Conservation (phyloP, 2,888 invertebrate genomes). For the Ennomos fuscantarius region DNA sequence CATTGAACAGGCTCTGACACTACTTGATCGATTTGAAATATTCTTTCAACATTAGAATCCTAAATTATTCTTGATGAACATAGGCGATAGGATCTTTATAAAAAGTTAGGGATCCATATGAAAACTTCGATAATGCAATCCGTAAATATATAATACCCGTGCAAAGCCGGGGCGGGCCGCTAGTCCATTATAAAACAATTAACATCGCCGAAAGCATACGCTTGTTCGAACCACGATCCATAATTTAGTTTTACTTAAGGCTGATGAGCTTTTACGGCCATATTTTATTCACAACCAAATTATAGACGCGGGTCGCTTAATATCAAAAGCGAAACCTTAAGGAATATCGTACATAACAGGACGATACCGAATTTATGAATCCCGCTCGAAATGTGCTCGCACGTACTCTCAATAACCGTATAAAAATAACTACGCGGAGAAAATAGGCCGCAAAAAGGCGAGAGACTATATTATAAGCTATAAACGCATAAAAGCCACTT, state of each 20-base stretch:
- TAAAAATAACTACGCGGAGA: slow-evolving; percentile 37
- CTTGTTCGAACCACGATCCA: slow-evolving; percentile 33
- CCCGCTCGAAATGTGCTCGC: slow-evolving; percentile 21
- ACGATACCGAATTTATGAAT: slow-evolving; percentile 34
- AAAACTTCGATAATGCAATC: too few species aligned
- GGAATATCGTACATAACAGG: slow-evolving; percentile 13
- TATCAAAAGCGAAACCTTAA: slow-evolving; percentile 21
- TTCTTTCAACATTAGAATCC: too few species aligned
- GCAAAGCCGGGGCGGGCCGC: too few species aligned
- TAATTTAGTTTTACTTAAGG: slow-evolving; percentile 43
- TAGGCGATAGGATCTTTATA: too few species aligned
- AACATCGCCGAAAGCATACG: slow-evolving; percentile 6
- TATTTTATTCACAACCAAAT: slow-evolving; percentile 43
- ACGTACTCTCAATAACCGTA: slow-evolving; percentile 33
- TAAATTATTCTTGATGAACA: too few species aligned
- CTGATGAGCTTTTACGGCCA: slow-evolving; percentile 41
- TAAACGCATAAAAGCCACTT: slow-evolving; percentile 45
- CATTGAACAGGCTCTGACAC: too few species aligned
- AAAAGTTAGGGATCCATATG: too few species aligned
- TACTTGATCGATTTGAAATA: too few species aligned
- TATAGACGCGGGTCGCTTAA: slow-evolving; percentile 29
- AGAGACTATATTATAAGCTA: slow-evolving; percentile 45
- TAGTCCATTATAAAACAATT: slow-evolving; percentile 3
- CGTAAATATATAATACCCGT: too few species aligned
- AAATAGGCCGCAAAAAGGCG: slow-evolving; percentile 41